Evolutionary conservation across 2,888 invertebrate species (phyloP).

Genomic region (Geotrupes spiniger): DNA sequence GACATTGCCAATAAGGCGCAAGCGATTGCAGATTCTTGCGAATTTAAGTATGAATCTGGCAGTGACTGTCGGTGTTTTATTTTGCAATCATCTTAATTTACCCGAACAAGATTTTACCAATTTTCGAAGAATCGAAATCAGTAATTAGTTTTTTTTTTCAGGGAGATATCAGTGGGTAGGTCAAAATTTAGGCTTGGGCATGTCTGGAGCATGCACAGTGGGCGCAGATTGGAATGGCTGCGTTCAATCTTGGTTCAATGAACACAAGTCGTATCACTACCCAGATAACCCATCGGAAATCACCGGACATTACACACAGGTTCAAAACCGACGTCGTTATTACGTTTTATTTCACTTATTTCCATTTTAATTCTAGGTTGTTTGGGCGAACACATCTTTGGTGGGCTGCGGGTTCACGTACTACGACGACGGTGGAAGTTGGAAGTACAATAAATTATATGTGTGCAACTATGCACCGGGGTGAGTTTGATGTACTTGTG

Average conservation of each 20-base stretch:
- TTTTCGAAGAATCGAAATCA: neutral
- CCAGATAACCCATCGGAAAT: neutral
- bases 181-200: neutral
- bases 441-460: neutral
- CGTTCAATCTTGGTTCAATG: neutral
- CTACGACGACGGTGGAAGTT: neutral
- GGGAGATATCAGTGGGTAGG: neutral
- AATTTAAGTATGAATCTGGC: too few species aligned
- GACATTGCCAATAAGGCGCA: too few species aligned
- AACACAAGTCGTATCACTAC: neutral
- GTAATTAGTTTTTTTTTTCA: slow-evolving; percentile 1
- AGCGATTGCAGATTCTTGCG: too few species aligned
- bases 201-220: neutral
- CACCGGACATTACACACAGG: slow-evolving; percentile 1
- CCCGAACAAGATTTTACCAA: too few species aligned
- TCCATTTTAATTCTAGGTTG: neutral
- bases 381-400: neutral
- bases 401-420: slow-evolving; percentile 1
- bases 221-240: neutral
- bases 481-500: neutral
- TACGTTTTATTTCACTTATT: neutral
- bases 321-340: neutral
- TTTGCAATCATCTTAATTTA: too few species aligned
- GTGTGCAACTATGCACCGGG: slow-evolving; percentile 7
- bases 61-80: too few species aligned